Evolutionary conservation across 2,888 invertebrate species (phyloP), one percentile per base, ranked within the genome.

Genomic region (Dastarcus helophoroides): DNA sequence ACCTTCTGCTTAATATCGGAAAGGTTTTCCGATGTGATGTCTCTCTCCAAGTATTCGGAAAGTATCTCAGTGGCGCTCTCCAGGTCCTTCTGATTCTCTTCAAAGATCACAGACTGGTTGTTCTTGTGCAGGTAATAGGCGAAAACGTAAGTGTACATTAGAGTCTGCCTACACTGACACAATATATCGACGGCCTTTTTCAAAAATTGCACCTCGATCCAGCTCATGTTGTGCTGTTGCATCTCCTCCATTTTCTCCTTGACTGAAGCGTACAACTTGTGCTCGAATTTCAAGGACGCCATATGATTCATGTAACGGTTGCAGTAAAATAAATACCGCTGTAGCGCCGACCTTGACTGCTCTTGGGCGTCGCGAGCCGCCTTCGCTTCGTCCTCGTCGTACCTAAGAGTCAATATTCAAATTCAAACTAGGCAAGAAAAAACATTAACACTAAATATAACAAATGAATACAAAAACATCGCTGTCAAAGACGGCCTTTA

Each of bases 61-160:
- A 98, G 73, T 47, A 82, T 88, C 67, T 98, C 97, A 19, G 97
- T 97, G 47, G 97, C 93, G 51, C 84, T 84, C 68, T 98, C 97
- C 51, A 97, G 71, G 71, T 97, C 95, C 55, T 84, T 85, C 73
- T 97, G 95, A 74, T 95, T 95, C 65, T 89, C 91, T 74, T 97
- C 95, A 64, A 97, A 98, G 62, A 98, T 94, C 65, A 88, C 85
- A 53, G 93, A 90, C 68, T 97, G 95, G 70, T 98, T 97, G 71
- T 91, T 97, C 70, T 93, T 91, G 63, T 79, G 78, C 58, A 97
- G 74, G 65, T 97, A 98, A 68, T 91, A 98, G 51, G 97, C 97
- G 73, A 98, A 98, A 47, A 95, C 95, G 63, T 98, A 98, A 28
- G 97, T 97, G 70, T 91, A 97, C 94, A 97, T 97, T 33, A 97